Evolutionary conservation across 2,888 invertebrate genomes (phyloP), one percentile per base, ranked within the genome.

Genomic region (Xylota sylvarum): DNA sequence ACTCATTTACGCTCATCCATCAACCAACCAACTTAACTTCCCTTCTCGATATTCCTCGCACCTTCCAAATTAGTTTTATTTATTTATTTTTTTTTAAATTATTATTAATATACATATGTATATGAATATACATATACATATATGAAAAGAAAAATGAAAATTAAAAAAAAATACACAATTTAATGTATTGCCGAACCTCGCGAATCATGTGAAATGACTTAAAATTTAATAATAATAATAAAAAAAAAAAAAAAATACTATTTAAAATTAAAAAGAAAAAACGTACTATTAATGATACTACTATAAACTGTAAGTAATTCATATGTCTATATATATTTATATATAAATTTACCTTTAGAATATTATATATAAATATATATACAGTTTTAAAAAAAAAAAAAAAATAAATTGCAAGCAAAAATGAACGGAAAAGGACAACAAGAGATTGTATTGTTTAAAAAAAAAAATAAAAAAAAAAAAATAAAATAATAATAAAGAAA

Each of bases 151-250:
- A 46, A 52, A 60, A 60, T 32, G 32, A 64, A 50, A 67, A 58
- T 17, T 3, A 35, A 35, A 5, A 37, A 37, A 37, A 4, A 70
- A 72, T 77, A 79, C 69, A 77, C 74, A 67, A 62, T 64, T 58
- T 35, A 81, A 82, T 76, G 73, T 82, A 82, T 88, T 89, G 87
- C 88, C 88, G 88, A 89, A 88, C 89, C 89, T 89, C 89, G 89
- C 89, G 88, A 89, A 89, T 88, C 89, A 89, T 88, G 88, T 88
- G 82, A 88, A 88, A 87, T 85, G 81, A 88, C 81, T 85, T 87
- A 82, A 85, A 77, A 87, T 72, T 84, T 87, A 81, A 69, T 79
- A 23, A 23, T 23, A 23, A 23, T 23, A 23, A 23, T 23, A 23
- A 23, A 23, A 79, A n/a, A 76, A 52, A 73, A 80, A 60, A 76